These are phyloP conservation scores for Meiosimyza platycephala DNA, from an alignment of 2,888 invertebrate species.

Conservation along the genomic window DNA sequence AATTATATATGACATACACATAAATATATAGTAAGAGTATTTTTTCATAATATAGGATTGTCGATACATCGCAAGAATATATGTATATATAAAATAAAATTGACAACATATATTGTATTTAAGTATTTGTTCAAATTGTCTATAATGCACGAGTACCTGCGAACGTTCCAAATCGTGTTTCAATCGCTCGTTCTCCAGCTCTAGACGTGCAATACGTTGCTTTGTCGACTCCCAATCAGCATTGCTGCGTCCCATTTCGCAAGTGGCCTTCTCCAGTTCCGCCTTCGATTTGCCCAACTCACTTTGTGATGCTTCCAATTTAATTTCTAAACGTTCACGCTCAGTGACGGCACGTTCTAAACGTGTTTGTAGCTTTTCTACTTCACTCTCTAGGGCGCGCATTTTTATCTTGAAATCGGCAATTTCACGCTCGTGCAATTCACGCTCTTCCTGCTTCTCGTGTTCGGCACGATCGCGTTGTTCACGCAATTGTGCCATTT, in stretches of 20 bases:
- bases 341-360: slow-evolving; percentile 90
- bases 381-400: slow-evolving; percentile 90
- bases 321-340: slow-evolving; percentile 90
- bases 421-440: slow-evolving; percentile 90
- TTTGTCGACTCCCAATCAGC: slow-evolving; percentile 74
- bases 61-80: slow-evolving; percentile 5
- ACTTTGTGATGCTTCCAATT: slow-evolving; percentile 91
- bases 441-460: slow-evolving; percentile 95
- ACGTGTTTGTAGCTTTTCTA: slow-evolving; percentile 87
- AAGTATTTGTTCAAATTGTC: slow-evolving; percentile 52
- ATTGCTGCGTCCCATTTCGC: slow-evolving; percentile 87
- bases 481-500: slow-evolving; percentile 91
- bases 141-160: slow-evolving; percentile 71
- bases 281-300: slow-evolving; percentile 95
- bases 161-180: slow-evolving; percentile 87
- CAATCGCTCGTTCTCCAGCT: slow-evolving; percentile 90
- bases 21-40: slow-evolving; percentile 33
- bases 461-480: slow-evolving; percentile 95
- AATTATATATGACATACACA: slow-evolving; percentile 24
- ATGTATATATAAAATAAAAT: background rate
- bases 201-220: slow-evolving; percentile 84
- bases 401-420: slow-evolving; percentile 96
- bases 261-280: slow-evolving; percentile 90
- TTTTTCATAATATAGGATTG: slow-evolving; percentile 29
- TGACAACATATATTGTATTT: slow-evolving; percentile 40